Evolutionary conservation across 35 echinoderm and acorn worm genomes (phyloP).

Genomic region (Ophiothrix spiculata): DNA sequence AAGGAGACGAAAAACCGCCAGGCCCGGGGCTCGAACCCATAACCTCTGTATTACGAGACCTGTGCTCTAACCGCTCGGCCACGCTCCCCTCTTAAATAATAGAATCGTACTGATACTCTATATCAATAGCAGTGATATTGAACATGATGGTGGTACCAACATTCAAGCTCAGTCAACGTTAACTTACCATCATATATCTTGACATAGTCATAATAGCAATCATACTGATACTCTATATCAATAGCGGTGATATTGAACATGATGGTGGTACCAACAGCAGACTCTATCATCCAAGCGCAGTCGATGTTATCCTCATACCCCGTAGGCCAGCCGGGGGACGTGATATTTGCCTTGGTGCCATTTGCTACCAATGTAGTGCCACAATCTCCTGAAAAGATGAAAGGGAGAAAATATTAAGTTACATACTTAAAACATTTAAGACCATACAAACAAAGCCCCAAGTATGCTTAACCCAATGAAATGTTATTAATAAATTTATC

Average conservation of each 20-base stretch:
- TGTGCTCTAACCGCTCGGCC: no score
- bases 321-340: conserved; percentile 71
- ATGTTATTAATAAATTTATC: no score
- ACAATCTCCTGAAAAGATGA: conserved; percentile 48
- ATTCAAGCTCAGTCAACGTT: no score
- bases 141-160: conserved; percentile 46
- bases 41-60: no score
- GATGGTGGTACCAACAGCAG: conserved; percentile 38
- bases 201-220: conserved; percentile 64
- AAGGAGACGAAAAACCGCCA: no score
- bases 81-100: no score
- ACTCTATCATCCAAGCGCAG: conserved; percentile 65
- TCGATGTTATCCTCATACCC: conserved; percentile 49
- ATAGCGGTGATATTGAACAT: conserved; percentile 62
- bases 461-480: no score
- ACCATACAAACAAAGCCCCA: no score
- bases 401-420: background rate
- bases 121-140: conserved; percentile 46
- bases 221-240: conserved; percentile 22
- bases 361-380: conserved; percentile 33
- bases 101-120: conserved; percentile 37
- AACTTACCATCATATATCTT: conserved; percentile 78
- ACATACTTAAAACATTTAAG: no score
- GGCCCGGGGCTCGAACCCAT: no score
- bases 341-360: conserved; percentile 36